Evolutionary conservation across 2,797 vertebrate genomes (phyloP).

Genomic region (Liparis tanakae): DNA sequence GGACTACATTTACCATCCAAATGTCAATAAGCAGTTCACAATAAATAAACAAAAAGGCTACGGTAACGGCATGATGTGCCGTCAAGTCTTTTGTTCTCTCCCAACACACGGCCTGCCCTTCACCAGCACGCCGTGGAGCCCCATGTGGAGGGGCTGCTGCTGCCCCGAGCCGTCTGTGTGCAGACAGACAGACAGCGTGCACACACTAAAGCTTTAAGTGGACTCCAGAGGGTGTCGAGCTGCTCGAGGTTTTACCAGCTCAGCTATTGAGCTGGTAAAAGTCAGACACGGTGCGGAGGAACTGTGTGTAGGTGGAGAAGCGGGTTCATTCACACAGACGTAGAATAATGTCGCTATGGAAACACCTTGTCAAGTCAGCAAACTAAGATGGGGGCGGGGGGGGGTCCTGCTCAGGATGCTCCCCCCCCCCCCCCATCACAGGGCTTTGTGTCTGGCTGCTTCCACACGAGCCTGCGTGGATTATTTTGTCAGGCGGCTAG

Average conservation of each 20-base stretch:
- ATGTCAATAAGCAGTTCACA: not conserved
- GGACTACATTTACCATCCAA: not conserved
- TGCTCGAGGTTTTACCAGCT: slow-evolving; percentile 25
- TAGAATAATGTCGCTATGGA: slow-evolving; percentile 62
- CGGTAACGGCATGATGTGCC: slow-evolving; percentile 6
- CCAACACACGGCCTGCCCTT: too few relatives aligned
- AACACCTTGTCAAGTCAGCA: slow-evolving; percentile 69
- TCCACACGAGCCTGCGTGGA: slow-evolving; percentile 48
- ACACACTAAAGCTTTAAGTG: slow-evolving; percentile 11
- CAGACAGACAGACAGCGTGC: not conserved
- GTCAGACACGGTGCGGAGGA: slow-evolving; percentile 27
- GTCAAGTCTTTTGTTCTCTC: slow-evolving; percentile 49
- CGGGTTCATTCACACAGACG: slow-evolving; percentile 9
- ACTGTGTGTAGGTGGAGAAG: slow-evolving; percentile 35
- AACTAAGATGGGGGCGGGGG: not conserved
- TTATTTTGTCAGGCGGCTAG: slow-evolving; percentile 61
- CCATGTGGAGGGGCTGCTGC: slow-evolving; percentile 29
- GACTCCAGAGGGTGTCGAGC: slow-evolving; percentile 18
- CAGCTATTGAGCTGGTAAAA: slow-evolving; percentile 37
- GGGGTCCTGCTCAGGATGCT: slow-evolving; percentile 58
- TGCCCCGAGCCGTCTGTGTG: slow-evolving; percentile 49
- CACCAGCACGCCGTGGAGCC: not conserved
- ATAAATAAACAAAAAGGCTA: slow-evolving; percentile 9
- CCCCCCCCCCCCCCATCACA: slow-evolving; percentile 41
- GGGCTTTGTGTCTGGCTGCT: slow-evolving; percentile 73